Evolutionary conservation across 2,888 invertebrate genomes (phyloP).

Genomic region (Patella pellucida): DNA sequence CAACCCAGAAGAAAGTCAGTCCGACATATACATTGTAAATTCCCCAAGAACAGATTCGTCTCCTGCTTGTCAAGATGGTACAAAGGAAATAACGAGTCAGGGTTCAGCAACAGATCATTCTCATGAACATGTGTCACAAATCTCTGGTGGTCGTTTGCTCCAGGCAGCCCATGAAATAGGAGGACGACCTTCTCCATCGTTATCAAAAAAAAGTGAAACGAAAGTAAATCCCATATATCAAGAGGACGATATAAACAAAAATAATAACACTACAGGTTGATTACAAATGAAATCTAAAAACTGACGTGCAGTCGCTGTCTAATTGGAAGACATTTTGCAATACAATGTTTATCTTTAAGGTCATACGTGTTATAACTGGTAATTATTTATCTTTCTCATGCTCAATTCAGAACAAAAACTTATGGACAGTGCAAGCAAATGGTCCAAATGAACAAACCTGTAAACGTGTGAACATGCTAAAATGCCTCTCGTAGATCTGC

Average conservation of each 20-base stretch:
- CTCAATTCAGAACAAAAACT: too few species aligned
- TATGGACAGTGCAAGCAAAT: too few species aligned
- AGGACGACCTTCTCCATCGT: neutral
- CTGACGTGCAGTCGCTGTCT: too few species aligned
- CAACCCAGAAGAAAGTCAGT: neutral
- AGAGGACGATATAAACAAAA: neutral
- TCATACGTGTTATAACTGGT: too few species aligned
- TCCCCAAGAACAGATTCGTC: neutral
- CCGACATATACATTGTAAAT: neutral
- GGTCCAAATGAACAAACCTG: too few species aligned
- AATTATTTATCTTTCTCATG: too few species aligned
- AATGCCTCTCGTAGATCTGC: too few species aligned
- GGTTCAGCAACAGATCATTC: neutral
- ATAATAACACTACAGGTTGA: too few species aligned
- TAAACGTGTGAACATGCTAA: too few species aligned
- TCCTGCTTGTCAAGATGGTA: neutral
- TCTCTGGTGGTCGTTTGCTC: neutral
- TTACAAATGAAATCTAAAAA: too few species aligned
- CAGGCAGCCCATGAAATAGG: constrained; percentile 5
- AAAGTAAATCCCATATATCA: neutral
- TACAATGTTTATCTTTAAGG: too few species aligned
- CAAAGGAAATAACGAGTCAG: neutral
- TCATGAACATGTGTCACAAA: neutral
- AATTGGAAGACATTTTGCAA: too few species aligned
- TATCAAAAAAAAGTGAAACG: neutral